Evolutionary conservation across 2,797 vertebrate genomes (phyloP).

Genomic region (Taenioides sp.): DNA sequence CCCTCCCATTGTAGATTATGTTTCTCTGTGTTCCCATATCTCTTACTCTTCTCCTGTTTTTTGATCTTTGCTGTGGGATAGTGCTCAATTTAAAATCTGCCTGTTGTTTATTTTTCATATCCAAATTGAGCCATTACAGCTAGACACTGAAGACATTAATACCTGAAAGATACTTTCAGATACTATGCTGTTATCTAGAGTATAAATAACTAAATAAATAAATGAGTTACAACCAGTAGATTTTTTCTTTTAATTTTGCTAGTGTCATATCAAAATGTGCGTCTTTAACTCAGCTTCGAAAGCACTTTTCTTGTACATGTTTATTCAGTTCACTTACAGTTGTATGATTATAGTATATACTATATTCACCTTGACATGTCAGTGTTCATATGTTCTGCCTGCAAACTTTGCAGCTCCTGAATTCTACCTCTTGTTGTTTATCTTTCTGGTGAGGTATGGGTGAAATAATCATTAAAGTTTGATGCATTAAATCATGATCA

Average conservation of each 20-base stretch:
- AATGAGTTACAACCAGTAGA: neutral
- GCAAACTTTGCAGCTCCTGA: constrained; percentile 8
- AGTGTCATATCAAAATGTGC: neutral
- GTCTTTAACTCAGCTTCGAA: neutral
- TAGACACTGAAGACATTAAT: no score
- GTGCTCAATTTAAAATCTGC: constrained; percentile 8
- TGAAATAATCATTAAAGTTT: constrained; percentile 21
- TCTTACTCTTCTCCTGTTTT: constrained; percentile 25
- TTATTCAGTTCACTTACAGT: neutral
- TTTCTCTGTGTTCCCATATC: constrained; percentile 27
- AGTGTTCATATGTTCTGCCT: neutral
- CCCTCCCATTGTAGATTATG: constrained; percentile 28
- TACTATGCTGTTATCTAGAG: neutral
- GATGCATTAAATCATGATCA: constrained; percentile 26
- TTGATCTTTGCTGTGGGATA: constrained; percentile 25
- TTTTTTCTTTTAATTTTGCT: neutral
- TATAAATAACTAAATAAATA: neutral
- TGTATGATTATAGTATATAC: neutral
- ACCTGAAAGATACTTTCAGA: no score
- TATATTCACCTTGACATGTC: neutral
- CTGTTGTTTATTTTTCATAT: no score
- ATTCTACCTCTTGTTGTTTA: constrained; percentile 1
- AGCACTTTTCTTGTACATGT: neutral
- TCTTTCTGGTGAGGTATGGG: constrained; percentile 16
- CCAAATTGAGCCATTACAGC: no score